Evolutionary conservation across 2,888 invertebrate genomes (phyloP), one percentile per base, ranked within the genome.

Genomic region (Hedychridium roseum): DNA sequence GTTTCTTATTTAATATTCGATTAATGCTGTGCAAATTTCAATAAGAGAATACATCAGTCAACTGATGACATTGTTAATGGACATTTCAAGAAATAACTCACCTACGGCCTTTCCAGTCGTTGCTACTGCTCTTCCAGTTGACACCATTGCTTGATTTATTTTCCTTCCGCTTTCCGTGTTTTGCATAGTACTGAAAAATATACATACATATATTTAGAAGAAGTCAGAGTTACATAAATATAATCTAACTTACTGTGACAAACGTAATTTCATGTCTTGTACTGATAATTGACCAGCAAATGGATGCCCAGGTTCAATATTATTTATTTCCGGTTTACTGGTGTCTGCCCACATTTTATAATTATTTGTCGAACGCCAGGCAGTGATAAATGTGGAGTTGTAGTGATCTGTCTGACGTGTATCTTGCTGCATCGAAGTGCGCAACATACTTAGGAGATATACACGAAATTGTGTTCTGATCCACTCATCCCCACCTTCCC

Each of bases 401-500:
- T 92, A 98, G 61, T 95, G 91, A 62, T 96, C 95, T 36, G 87
- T 83, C 73, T 94, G 93, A 57, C 91, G 86, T 49, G 86, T 84
- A 31, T 89, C 89, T 64, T 91, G 87, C 60, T 89, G 79, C 54
- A 91, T 80, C 23, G 92, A 89, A 5, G 94, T 92, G 65, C 92
- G 84, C 60, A 94, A 74, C 50, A 95, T 81, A 70, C 92, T 91
- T 63, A 94, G 81, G 55, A 92, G 82, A 74, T 94, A 94, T 39
- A 91, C 88, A 58, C 90, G 88, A 76, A 97, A 97, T 79, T 98
- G 97, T 41, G 94, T 89, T 58, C 98, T 84, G 56, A 98, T 90
- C 98, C 98, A 99, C 62, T 92, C 90, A 73, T 98, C 97, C 16
- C 97, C 95, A 38, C 98, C 98, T 78, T 93, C 92, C 89, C 90